These are phyloP conservation scores for Panorpa germanica DNA, from an alignment of 2,888 invertebrate genomes.

Conservation along the genomic window DNA sequence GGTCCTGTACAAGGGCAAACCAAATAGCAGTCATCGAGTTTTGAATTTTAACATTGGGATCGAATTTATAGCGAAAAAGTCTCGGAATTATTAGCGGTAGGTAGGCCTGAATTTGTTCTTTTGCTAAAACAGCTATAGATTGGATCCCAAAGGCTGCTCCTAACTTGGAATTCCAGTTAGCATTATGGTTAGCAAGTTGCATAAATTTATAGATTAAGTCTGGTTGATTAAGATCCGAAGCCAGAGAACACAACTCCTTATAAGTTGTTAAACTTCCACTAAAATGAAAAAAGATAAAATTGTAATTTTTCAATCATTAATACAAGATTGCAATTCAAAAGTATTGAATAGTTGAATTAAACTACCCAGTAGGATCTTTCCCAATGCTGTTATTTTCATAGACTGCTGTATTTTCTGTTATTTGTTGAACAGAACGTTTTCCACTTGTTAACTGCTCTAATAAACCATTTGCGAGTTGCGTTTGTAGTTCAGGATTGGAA, in stretches of 20 bases:
- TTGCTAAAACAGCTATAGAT: slow-evolving; percentile 66
- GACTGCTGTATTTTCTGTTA: slow-evolving; percentile 64
- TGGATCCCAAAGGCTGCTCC: slow-evolving; percentile 90
- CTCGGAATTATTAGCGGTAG: slow-evolving; percentile 75
- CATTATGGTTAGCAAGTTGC: slow-evolving; percentile 88
- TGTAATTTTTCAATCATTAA: background rate
- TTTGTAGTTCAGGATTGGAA: slow-evolving; percentile 49
- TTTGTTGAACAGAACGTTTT: slow-evolving; percentile 49
- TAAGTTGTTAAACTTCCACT: slow-evolving; percentile 84
- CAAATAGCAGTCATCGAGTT: slow-evolving; percentile 89
- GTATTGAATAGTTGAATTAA: slow-evolving; percentile 10
- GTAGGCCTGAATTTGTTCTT: slow-evolving; percentile 63
- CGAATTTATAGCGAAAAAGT: slow-evolving; percentile 74
- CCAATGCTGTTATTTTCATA: slow-evolving; percentile 80
- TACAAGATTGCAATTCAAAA: slow-evolving; percentile 6
- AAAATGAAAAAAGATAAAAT: slow-evolving; percentile 16
- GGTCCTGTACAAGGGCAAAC: slow-evolving; percentile 74
- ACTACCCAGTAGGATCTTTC: slow-evolving; percentile 68
- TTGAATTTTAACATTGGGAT: slow-evolving; percentile 83
- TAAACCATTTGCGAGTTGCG: slow-evolving; percentile 54
- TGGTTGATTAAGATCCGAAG: slow-evolving; percentile 87
- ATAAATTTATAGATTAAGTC: slow-evolving; percentile 91
- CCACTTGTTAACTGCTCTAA: slow-evolving; percentile 72
- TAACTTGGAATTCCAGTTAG: slow-evolving; percentile 79
- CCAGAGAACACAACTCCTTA: slow-evolving; percentile 82